Conservation (phyloP, 1,140 invertebrate genomes). For the Limonius californicus region DNA sequence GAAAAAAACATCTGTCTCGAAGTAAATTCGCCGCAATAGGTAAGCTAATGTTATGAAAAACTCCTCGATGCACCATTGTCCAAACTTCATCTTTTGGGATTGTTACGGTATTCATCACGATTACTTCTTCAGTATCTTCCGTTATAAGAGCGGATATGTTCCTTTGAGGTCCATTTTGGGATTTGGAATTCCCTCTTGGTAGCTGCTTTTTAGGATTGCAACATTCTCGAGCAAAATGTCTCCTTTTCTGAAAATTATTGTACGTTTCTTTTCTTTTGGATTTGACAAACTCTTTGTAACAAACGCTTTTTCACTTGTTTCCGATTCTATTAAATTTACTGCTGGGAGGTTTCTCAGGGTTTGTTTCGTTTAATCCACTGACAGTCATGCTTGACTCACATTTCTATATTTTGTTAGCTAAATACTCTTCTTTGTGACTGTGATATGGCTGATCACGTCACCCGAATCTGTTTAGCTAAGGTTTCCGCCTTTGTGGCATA, state of each 20-base stretch:
- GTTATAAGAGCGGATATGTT: neutral
- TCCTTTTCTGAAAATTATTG: conserved; percentile 36
- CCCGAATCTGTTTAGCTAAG: conserved; percentile 41
- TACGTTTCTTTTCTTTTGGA: conserved; percentile 23
- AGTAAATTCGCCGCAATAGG: too few relatives aligned
- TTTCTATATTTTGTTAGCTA: conserved; percentile 37
- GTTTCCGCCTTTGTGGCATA: conserved; percentile 44
- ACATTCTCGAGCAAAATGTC: conserved; percentile 35
- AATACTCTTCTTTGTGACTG: conserved; percentile 41
- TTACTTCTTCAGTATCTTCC: neutral
- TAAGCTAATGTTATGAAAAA: conserved; percentile 8
- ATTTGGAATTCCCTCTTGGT: neutral
- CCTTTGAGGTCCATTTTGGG: neutral
- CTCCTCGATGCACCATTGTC: conserved; percentile 29
- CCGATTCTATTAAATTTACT: conserved; percentile 32
- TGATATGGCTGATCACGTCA: conserved; percentile 42
- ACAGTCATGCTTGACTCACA: conserved; percentile 42
- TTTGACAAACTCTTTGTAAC: neutral
- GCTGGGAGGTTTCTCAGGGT: conserved; percentile 42
- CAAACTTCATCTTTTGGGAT: conserved; percentile 32
- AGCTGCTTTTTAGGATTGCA: neutral
- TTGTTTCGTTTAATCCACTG: conserved; percentile 37
- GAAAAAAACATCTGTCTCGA: too few relatives aligned
- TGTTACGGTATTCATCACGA: conserved; percentile 7
- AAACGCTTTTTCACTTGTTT: conserved; percentile 30